phyloP scores from a whole-genome alignment of 2,797 vertebrate species.

The Girardinus metallicus region DNA sequence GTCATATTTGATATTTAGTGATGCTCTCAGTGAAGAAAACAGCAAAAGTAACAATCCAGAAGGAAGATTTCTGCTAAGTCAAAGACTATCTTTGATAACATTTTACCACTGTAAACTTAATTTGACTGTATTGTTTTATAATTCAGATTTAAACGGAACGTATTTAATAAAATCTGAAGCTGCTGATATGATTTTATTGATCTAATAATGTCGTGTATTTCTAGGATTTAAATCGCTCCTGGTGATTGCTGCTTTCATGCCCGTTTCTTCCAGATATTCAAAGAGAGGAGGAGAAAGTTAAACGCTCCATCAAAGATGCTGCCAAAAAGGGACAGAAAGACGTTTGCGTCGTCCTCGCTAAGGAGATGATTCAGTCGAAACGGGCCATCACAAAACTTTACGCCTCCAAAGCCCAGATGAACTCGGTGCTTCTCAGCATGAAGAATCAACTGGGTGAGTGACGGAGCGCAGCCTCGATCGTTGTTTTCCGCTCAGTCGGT shows the following conservation, averaged over 20 bases:
- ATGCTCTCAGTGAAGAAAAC: too few relatives aligned
- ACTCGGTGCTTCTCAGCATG: conserved; percentile 96
- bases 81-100: not conserved
- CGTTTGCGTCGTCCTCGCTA: conserved; percentile 92
- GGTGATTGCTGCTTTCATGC: not conserved
- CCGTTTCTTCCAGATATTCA: conserved; percentile 88
- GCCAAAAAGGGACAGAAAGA: conserved; percentile 96
- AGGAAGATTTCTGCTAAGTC: too few relatives aligned
- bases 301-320: conserved; percentile 94
- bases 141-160: not conserved
- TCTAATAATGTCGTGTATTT: too few relatives aligned
- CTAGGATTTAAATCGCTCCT: too few relatives aligned
- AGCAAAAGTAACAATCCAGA: too few relatives aligned
- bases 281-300: conserved; percentile 97
- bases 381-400: conserved; percentile 92
- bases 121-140: not conserved
- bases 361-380: conserved; percentile 94
- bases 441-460: conserved; percentile 96
- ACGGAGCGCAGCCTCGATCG: not conserved
- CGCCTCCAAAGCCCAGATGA: conserved; percentile 97
- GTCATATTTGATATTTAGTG: too few relatives aligned
- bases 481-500: not conserved
- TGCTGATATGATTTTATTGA: too few relatives aligned
- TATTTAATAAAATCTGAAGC: too few relatives aligned
- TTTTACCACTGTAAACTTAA: not conserved